Evolutionary conservation across 2,888 invertebrate species (phyloP).

Genomic region (Sarcophaga rosellei): DNA sequence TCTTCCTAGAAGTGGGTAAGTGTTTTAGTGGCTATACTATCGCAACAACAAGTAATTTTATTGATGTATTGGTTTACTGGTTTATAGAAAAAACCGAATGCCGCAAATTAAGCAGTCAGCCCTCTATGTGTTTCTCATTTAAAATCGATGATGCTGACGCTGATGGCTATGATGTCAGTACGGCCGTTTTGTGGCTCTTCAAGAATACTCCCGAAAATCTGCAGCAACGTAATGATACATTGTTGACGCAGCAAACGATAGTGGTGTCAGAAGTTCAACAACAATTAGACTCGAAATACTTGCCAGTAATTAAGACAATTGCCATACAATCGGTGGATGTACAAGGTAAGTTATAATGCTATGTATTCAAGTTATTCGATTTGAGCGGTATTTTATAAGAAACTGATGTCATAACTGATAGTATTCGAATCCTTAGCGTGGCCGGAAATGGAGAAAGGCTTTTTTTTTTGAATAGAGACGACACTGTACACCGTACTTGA

Average conservation of each 20-base stretch:
- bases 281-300: slow-evolving; percentile 86
- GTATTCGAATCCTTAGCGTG: background rate
- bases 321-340: slow-evolving; percentile 90
- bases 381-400: too few species aligned
- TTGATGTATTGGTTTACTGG: slow-evolving; percentile 1
- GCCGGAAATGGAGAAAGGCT: too few species aligned
- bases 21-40: background rate
- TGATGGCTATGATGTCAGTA: slow-evolving; percentile 87
- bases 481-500: too few species aligned
- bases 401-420: too few species aligned
- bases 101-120: slow-evolving; percentile 80
- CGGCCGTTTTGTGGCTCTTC: slow-evolving; percentile 91
- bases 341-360: slow-evolving; percentile 81
- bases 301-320: slow-evolving; percentile 89
- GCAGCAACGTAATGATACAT: slow-evolving; percentile 68
- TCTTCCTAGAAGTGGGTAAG: slow-evolving; percentile 90
- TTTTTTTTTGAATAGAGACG: too few species aligned
- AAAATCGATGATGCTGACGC: slow-evolving; percentile 89
- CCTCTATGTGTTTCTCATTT: slow-evolving; percentile 89
- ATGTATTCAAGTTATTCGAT: too few species aligned
- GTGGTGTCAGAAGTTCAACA: slow-evolving; percentile 90
- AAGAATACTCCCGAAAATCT: slow-evolving; percentile 81
- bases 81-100: slow-evolving; percentile 83
- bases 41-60: background rate
- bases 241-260: slow-evolving; percentile 84